Evolutionary conservation across 2,888 invertebrate genomes (phyloP), one percentile per base, ranked within the genome.

Genomic region (Anthoptus insignis): DNA sequence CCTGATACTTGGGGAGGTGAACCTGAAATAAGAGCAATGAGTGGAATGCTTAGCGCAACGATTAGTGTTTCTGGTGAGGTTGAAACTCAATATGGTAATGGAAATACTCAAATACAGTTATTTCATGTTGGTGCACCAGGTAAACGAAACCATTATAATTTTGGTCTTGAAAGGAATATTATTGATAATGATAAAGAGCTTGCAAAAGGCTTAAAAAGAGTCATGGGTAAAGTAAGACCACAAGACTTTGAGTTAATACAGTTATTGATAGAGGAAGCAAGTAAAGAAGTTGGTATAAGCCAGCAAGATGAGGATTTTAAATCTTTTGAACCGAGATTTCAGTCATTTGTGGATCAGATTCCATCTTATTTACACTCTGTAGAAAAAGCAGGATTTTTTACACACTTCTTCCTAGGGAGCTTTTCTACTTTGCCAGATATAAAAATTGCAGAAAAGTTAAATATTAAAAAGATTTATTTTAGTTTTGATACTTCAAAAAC

Each of bases 321-420:
- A 49, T 13, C 13, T 21, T 50, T 50, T 50, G 24, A 24, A 50
- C n/a, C 16, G 22, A 50, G 50, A 22, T 50, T 50, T 24, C 24
- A 50, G 22, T 50, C 50, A 14, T 50, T 50, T 27, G 14, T 50
- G 24, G 27, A 50, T 50, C 50, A 50, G 27, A 21, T n/a, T 50
- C 50, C 50, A 24, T 50, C 50, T 50, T 50, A 21, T 50, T 50
- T 50, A 22, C 50, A 50, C 27, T 50, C 50, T n/a, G 50, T 50
- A 14, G 49, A 19, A 21, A 49, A 49, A 19, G 21, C 19, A 21
- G 21, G 49, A 6, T 49, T 49, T 49, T 49, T 49, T 22, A 13
- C 49, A 16, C 11, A 13, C 13, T 49, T 49, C 49, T 49, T 49
- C 19, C 19, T 49, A 16, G 49, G 49, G 6, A 49, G 13, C 5